Evolutionary conservation across 1,140 invertebrate genomes (phyloP).

Genomic region (Sesamia nonagrioides): DNA sequence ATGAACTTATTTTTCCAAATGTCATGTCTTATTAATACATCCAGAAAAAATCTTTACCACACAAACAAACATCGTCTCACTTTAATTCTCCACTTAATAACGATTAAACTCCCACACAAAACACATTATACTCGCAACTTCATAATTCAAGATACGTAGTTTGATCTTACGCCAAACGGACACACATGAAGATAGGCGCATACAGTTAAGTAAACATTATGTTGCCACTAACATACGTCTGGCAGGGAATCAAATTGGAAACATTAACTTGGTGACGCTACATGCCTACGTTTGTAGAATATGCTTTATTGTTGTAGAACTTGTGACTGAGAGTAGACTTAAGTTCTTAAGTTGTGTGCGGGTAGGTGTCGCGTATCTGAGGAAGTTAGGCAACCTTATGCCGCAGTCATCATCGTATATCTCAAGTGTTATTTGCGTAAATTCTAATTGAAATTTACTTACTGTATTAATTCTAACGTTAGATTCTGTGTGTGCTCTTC

Average conservation of each 20-base stretch:
- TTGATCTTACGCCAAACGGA: constrained; percentile 48
- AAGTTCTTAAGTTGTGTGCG: not conserved
- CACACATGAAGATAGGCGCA: constrained; percentile 37
- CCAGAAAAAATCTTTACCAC: too few species aligned
- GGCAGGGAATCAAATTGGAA: constrained; percentile 48
- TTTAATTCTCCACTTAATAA: not conserved
- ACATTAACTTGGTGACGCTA: constrained; percentile 39
- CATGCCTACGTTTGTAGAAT: constrained; percentile 25
- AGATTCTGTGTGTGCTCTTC: not conserved
- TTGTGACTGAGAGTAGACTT: not conserved
- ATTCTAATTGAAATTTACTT: not conserved
- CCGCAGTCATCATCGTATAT: not conserved
- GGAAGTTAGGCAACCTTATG: not conserved
- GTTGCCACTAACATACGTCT: constrained; percentile 31
- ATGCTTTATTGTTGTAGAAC: constrained; percentile 32
- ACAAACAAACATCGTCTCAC: not conserved
- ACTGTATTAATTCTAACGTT: not conserved
- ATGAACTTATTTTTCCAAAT: too few species aligned
- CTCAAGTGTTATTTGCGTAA: not conserved
- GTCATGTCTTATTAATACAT: too few species aligned
- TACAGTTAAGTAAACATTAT: constrained; percentile 45
- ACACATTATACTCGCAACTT: constrained; percentile 12
- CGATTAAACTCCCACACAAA: not conserved
- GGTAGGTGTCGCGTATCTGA: not conserved
- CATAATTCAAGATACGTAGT: constrained; percentile 37